phyloP scores from a whole-genome alignment of 2,113 vertebrate genomes.

The Dromaius novaehollandiae region DNA sequence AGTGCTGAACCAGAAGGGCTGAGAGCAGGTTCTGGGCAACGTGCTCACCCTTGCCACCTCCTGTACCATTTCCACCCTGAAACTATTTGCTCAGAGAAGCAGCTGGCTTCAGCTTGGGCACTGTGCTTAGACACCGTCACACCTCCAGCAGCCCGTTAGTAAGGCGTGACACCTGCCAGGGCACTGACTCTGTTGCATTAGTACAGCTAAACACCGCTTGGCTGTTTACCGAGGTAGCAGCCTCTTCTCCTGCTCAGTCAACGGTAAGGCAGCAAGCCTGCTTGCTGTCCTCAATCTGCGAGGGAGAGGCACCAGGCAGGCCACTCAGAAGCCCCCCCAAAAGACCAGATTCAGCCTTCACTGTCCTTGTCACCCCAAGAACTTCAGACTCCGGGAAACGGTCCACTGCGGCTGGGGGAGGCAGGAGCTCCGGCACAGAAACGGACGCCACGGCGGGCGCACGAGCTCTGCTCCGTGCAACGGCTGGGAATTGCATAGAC shows the following conservation, averaged over 20 bases:
- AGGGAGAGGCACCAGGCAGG: background rate
- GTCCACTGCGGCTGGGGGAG: background rate
- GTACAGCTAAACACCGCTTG: too few relatives aligned
- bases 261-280: background rate
- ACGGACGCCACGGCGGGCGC: too few relatives aligned
- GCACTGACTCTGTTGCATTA: background rate
- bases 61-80: background rate
- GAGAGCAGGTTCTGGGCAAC: background rate
- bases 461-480: background rate
- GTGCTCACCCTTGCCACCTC: background rate
- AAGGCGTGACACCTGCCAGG: background rate
- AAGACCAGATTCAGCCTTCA: background rate
- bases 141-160: background rate
- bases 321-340: background rate
- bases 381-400: background rate
- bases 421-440: too few relatives aligned
- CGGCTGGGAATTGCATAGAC: conserved; percentile 34
- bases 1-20: background rate
- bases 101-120: background rate
- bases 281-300: rapidly evolving
- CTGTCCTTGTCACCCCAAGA: background rate
- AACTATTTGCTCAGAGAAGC: background rate
- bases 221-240: background rate
- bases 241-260: background rate
- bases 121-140: rapidly evolving